These are phyloP conservation scores for Nixonia krombeini DNA, from an alignment of 1,140 invertebrate genomes.

Conservation along the genomic window DNA sequence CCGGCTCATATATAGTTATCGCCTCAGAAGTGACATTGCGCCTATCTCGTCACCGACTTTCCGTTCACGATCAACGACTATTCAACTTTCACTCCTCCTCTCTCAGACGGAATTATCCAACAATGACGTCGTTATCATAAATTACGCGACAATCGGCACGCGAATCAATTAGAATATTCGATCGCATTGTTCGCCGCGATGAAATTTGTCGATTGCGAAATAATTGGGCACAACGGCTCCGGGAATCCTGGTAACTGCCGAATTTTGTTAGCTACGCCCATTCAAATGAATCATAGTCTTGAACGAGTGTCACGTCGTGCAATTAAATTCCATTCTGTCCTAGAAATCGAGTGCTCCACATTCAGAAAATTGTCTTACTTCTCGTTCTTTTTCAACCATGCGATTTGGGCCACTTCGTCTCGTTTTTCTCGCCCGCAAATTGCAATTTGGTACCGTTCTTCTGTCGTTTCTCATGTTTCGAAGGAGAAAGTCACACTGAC, in stretches of 20 bases:
- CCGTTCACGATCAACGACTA: slow-evolving; percentile 42
- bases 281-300: too few species aligned
- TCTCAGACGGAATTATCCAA: slow-evolving; percentile 40
- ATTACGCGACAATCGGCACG: slow-evolving; percentile 33
- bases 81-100: slow-evolving; percentile 46
- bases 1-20: slow-evolving; percentile 33
- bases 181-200: slow-evolving; percentile 2
- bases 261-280: too few species aligned
- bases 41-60: slow-evolving; percentile 37
- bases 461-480: too few species aligned
- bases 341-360: slow-evolving; percentile 3
- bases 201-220: not conserved
- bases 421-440: not conserved
- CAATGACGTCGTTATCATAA: slow-evolving; percentile 45
- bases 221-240: too few species aligned
- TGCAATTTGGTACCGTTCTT: too few species aligned
- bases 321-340: slow-evolving; percentile 16
- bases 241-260: not conserved
- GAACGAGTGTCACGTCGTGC: too few species aligned
- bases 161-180: slow-evolving; percentile 28
- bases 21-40: slow-evolving; percentile 33
- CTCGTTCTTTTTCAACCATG: not conserved
- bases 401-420: not conserved
- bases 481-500: too few species aligned
- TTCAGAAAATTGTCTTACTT: not conserved